Conservation (phyloP, 2,888 invertebrate genomes). For the Pseudolycoriella hygida region DNA sequence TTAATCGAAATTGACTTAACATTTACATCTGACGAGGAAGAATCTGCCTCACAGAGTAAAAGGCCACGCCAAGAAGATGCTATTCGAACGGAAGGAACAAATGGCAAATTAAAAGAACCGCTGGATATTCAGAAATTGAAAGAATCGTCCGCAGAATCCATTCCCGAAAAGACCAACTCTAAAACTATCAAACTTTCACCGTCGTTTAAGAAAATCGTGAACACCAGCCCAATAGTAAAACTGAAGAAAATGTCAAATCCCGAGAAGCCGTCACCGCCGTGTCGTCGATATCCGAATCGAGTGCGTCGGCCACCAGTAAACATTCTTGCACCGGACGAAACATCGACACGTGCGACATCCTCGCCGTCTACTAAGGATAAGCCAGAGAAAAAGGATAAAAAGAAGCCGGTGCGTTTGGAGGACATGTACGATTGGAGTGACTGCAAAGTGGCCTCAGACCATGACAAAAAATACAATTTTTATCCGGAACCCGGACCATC, state of each 20-base stretch:
- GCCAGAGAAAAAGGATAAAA: neutral
- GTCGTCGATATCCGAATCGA: conserved; percentile 5
- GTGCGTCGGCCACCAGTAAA: neutral
- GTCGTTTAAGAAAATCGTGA: neutral
- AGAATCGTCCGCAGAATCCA: too few species aligned
- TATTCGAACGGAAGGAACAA: too few species aligned
- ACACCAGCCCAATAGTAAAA: neutral
- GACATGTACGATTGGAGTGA: conserved; percentile 5
- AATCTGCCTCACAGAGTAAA: too few species aligned
- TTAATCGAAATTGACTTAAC: too few species aligned
- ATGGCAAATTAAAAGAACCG: too few species aligned
- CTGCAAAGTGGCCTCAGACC: conserved; percentile 9
- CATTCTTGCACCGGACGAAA: neutral
- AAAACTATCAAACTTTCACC: neutral
- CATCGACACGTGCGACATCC: neutral
- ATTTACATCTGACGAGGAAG: too few species aligned
- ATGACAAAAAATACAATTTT: conserved; percentile 11
- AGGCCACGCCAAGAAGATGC: too few species aligned
- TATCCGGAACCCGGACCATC: conserved; percentile 13
- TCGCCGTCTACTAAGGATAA: neutral
- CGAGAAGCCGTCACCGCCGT: neutral
- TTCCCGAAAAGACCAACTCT: neutral
- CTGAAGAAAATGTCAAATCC: neutral
- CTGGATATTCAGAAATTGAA: too few species aligned
- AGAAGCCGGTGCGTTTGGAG: neutral